Conservation (phyloP, 2,797 vertebrate species). For the Microchirus variegatus region DNA sequence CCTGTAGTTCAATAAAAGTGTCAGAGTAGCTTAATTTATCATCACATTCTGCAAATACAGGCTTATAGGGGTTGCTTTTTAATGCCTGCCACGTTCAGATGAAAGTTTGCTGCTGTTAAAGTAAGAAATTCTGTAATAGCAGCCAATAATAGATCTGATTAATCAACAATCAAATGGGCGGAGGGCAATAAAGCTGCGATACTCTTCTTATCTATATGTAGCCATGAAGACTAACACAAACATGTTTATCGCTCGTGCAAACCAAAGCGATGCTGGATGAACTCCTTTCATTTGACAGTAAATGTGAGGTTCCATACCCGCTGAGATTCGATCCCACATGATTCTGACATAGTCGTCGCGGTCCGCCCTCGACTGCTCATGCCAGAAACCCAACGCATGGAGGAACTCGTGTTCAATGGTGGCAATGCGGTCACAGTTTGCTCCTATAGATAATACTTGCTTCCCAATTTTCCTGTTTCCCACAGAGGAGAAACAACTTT, state of each 20-base stretch:
- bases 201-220: conserved; percentile 30
- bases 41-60: not conserved
- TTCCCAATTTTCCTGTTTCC: conserved; percentile 84
- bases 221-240: not conserved
- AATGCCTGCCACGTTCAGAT: not conserved
- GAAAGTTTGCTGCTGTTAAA: not conserved
- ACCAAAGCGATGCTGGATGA: not conserved
- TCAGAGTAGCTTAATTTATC: not conserved
- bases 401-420: conserved; percentile 92
- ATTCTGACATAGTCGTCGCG: conserved; percentile 90
- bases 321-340: conserved; percentile 85
- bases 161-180: not conserved
- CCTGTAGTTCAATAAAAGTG: conserved; percentile 68
- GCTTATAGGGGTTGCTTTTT: not conserved
- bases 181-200: not conserved
- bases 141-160: not conserved
- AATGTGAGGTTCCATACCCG: conserved; percentile 79
- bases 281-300: too few relatives aligned
- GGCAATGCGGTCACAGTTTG: conserved; percentile 86
- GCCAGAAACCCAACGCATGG: conserved; percentile 93
- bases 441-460: conserved; percentile 88
- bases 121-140: conserved; percentile 10
- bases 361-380: conserved; percentile 91
- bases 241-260: conserved; percentile 20
- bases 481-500: conserved; percentile 92